Evolutionary conservation across 2,797 vertebrate genomes (phyloP), one percentile per base, ranked within the genome.

Genomic region (Anableps anableps): DNA sequence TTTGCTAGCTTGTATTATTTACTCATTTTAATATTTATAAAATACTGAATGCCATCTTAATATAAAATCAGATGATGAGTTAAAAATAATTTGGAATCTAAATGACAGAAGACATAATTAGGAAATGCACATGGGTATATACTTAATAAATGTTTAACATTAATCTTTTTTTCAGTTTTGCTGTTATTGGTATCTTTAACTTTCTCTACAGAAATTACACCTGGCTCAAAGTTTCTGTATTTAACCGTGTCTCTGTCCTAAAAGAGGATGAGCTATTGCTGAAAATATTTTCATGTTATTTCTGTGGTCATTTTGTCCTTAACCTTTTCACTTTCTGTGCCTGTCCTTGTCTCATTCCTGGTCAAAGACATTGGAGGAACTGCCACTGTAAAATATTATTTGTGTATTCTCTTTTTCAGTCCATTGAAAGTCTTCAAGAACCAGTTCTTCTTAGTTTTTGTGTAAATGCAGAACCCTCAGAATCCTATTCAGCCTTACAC

Each of bases 21-120:
- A 43, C 47, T 79, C n/a, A 66, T 75, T 51, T 76, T 23, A 26
- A 26, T 68, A 48, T 55, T 76, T 10, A 23, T 16, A 43, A 70
- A 70, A n/a, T 6, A 6, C 38, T 73, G 48, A 51, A 36, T 51
- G 29, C 51, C 47, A 51, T 36, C 17, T 23, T 68, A 43, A 43
- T 23, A 38, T 38, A 26, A 68, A 41, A 43, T 26, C 38, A 43
- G 23, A 17, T 26, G 19, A 41, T 68, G 8, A 1, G 31, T 41
- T 68, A 13, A 23, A 38, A 11, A 13, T 41, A 26, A 68, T 41
- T 68, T 41, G 36, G 36, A 41, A 38, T 23, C 38, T 66, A 36
- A 66, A 66, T 23, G 62, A 4, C 4, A 38, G 19, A 38, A 66
- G 38, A 38, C 29, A 4, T 23, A 10, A 31, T 23, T 38, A 23